Evolutionary conservation across 2,113 vertebrate species (phyloP), one percentile per base, ranked within the genome.

Genomic region (Mobula birostris): DNA sequence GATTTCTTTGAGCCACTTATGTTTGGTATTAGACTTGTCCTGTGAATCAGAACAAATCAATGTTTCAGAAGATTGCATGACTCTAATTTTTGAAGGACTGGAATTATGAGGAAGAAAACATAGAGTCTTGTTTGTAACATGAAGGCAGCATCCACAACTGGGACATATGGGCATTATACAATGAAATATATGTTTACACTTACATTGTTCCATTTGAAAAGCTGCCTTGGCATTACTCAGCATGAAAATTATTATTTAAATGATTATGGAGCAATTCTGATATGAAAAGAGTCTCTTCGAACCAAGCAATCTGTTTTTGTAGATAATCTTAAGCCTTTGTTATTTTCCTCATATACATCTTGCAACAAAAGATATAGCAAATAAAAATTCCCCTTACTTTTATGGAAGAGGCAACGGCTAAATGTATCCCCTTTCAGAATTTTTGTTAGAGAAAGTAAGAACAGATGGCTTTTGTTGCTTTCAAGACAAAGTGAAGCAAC

Each of bases 181-280:
- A 74, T 93, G 24, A 56, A 68, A 74, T 76, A 66, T 5, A 7
- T 70, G 8, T 36, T 9, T 36, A 91, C 70, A 74, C 14, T 3
- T 36, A 74, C 24, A 74, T 56, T 48, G 27, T 74, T 72, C 91
- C 7, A 40, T 93, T 76, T 74, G 91, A 56, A 93, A 93, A 74
- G 36, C 91, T 74, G 68, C 68, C 70, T 93, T 48, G 70, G 36
- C 40, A 68, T 93, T 76, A 74, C 21, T 56, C 91, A 74, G 40
- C 40, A 76, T 90, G 36, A 74, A 93, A 93, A 74, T 74, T 21
- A 87, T 87, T 93, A 74, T 32, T 63, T 56, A 93, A 93, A 93
- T 74, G 36, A 74, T 74, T 93, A 12, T 74, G 70, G 68, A 56
- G 15, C 91, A 93, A 76, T 27, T 17, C 0, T 56, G 5, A 93